Base-by-base conservation (phyloP, 2,888 invertebrate species). In the Tipula vernalis region DNA sequence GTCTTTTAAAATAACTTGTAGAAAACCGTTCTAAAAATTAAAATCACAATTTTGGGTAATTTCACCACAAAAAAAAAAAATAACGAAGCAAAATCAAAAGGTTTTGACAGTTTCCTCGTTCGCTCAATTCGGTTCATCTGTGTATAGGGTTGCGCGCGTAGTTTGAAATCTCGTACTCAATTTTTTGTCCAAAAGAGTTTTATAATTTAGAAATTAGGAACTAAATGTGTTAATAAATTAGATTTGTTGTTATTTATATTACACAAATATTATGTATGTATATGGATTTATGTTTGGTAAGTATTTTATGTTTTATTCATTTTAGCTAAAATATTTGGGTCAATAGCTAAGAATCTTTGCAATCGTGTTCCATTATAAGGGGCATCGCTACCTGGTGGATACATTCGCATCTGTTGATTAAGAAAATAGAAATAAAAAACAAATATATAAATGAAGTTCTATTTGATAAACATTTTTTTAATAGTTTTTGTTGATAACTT, bases 311-410 rank as follows among this genome's bases (percentile, higher is more conserved):
- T 51, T 86, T 83, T 85, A n/a, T 89, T 89, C 87, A 90, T 89
- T 88, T 89, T 89, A 5, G 87, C 86, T 39, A 88, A 88, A 87
- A 89, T 88, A 87, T 92, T 91, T 88, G 91, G 92, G 88, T 93
- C 93, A 87, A 92, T 90, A 87, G 92, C 90, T 88, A 93, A 89
- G 89, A 94, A 94, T 88, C 92, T 92, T 88, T 92, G 91, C 85
- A 94, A 89, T 87, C 92, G 91, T 83, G 91, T 90, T 84, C 92
- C 93, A 88, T 93, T 93, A 89, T 91, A 94, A 2, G 93, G 92
- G 83, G 92, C 91, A 86, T 94, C 94, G 88, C 93, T 93, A 89
- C 95, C 95, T 15, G 95, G 95, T 39, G 95, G 95, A 91, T 94
- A 93, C 89, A 94, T 93, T 89, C 95, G 92, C 94, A 94, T 95